Evolutionary conservation across 2,797 vertebrate species (phyloP).

Genomic region (Tenualosa ilisha): DNA sequence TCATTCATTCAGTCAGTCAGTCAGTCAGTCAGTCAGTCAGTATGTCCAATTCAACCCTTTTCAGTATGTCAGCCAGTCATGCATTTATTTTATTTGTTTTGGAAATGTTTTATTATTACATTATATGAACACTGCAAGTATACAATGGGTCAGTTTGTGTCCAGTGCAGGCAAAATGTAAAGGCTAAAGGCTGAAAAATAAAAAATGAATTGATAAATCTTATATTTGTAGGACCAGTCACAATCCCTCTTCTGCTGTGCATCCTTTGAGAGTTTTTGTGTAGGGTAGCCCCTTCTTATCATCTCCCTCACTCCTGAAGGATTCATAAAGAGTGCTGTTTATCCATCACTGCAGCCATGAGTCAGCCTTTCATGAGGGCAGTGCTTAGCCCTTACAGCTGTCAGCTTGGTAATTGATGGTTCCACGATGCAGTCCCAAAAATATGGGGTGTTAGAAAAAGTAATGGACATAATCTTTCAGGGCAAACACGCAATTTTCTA

Average conservation of each 20-base stretch:
- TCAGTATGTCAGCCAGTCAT: not conserved
- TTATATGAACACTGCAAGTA: not conserved
- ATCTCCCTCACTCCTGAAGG: not conserved
- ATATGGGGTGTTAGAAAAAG: not conserved
- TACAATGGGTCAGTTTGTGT: not conserved
- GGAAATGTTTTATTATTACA: not conserved
- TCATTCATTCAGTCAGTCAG: not conserved
- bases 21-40: not conserved
- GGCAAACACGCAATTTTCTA: conserved; percentile 5
- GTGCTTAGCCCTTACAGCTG: not conserved
- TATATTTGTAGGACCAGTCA: not conserved
- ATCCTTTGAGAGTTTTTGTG: not conserved
- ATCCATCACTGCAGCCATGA: not conserved
- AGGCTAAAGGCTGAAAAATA: not conserved
- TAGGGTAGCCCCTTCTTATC: not conserved
- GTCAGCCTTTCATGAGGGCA: not conserved
- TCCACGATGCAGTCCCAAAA: not conserved
- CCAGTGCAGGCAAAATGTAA: not conserved
- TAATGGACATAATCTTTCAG: not conserved
- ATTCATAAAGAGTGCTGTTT: not conserved
- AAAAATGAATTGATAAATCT: too few species aligned
- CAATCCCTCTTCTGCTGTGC: not conserved
- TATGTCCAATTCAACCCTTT: too few species aligned
- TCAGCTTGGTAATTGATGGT: conserved; percentile 25
- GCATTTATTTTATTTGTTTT: not conserved